Percentiles rank a stretch among this genome's conserved stretches.
Evolutionary conservation across 2,888 invertebrate species (phyloP).

Genomic region (Hecatera dysodea): DNA sequence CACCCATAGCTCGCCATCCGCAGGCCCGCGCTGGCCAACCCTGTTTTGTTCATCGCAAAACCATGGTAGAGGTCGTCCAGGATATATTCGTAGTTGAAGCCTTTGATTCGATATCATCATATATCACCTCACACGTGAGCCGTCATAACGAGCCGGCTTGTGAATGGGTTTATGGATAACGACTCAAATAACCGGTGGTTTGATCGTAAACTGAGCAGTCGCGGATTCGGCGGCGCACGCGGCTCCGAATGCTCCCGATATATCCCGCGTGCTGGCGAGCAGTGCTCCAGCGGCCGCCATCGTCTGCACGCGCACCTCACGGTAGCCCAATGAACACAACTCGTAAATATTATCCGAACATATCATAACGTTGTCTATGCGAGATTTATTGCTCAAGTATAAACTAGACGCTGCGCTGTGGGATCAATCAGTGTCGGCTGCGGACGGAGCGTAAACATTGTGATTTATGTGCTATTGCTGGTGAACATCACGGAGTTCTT

Average conservation of each 20-base stretch:
- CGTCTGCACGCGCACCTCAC: slow-evolving; percentile 46
- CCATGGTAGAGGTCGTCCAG: not conserved
- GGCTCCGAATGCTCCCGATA: slow-evolving; percentile 64
- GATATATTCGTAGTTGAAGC: not conserved
- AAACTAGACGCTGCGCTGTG: slow-evolving; percentile 29
- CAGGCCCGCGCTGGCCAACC: not conserved
- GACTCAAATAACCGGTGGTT: slow-evolving; percentile 69
- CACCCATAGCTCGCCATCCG: too few relatives aligned
- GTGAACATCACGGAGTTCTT: not conserved
- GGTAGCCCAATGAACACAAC: slow-evolving; percentile 4
- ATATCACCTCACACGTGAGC: slow-evolving; percentile 38
- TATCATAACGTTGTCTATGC: slow-evolving; percentile 43
- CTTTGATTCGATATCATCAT: not conserved
- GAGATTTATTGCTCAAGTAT: slow-evolving; percentile 47
- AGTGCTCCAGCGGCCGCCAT: slow-evolving; percentile 45
- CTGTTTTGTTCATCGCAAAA: not conserved
- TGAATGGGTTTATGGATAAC: slow-evolving; percentile 71
- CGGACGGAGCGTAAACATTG: slow-evolving; percentile 32
- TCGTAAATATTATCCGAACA: slow-evolving; percentile 29
- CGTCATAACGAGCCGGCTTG: slow-evolving; percentile 66
- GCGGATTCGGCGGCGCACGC: slow-evolving; percentile 64
- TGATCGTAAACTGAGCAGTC: slow-evolving; percentile 73
- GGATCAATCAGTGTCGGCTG: slow-evolving; percentile 34
- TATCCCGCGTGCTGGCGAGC: slow-evolving; percentile 63
- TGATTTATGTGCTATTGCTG: slow-evolving; percentile 32